Evolutionary conservation across 2,888 invertebrate species (phyloP), one percentile per base, ranked within the genome.

Genomic region (Eristalis arbustorum): DNA sequence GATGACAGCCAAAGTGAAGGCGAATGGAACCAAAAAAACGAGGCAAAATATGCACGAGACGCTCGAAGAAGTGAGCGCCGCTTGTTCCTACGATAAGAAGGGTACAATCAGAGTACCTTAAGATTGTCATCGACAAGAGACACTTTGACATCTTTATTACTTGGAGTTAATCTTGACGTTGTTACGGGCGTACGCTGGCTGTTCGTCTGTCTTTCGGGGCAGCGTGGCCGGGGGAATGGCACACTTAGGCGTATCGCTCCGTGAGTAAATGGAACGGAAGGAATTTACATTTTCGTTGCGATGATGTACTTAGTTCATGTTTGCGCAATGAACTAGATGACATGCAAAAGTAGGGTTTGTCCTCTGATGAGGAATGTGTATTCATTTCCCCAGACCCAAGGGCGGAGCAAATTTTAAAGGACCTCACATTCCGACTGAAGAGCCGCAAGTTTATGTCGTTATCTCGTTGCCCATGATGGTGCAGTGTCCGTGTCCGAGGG

Each of bases 1-100:
- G 73, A 82, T 85, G 85, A 77, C 82, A 85, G 69, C 73, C 22
- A 28, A 18, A 77, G 77, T 49, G 73, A 82, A 85, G 69, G 77
- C 62, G 77, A 64, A 74, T 69, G 72, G 42, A 62, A 37, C 10
- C 8, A 8, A 13, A 66, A 62, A 40, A 67, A 73, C n/a, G n/a
- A n/a, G n/a, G 25, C 25, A 25, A 25, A n/a, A 23, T 14, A 10
- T 25, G 8, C 13, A 23, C 13, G 8, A 59, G 49, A n/a, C 56
- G 10, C 23, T 22, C 56, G 2, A 37, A 23, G 34, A 18, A 37
- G 23, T 25, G 78, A 64, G 18, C 25, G 37, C 2, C 8, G 49
- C 23, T 22, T 22, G 11, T 57, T 57, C 8, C 14, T n/a, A 63
- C 59, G 31, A 73, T 11, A 14, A 18, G 63, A 40, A 63, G 57